phyloP scores from a whole-genome alignment of 1,140 invertebrate species.

The Dufourea novaeangliae region DNA sequence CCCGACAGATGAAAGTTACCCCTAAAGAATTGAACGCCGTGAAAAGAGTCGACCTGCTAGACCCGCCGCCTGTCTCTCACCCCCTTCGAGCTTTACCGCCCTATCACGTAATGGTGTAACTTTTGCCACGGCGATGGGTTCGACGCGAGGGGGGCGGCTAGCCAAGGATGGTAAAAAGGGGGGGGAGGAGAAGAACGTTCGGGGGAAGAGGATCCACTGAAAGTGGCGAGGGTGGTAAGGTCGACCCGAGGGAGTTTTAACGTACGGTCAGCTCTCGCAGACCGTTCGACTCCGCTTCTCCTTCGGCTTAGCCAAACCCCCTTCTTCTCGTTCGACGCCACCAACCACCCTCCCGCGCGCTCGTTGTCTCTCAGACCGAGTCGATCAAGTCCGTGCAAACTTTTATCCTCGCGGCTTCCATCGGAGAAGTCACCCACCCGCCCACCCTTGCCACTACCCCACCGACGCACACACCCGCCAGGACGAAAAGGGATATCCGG shows the following conservation, averaged over 20 bases:
- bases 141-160: neutral
- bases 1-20: constrained; percentile 18
- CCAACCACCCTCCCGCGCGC: neutral
- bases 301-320: constrained; percentile 27
- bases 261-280: constrained; percentile 70
- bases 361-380: constrained; percentile 43
- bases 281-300: constrained; percentile 24
- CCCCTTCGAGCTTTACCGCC: constrained; percentile 62
- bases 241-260: constrained; percentile 71
- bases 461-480: neutral
- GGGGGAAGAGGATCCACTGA: constrained; percentile 20
- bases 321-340: constrained; percentile 3
- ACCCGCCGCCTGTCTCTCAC: neutral
- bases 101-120: constrained; percentile 77
- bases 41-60: neutral
- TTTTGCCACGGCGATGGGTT: constrained; percentile 64
- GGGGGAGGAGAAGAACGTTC: neutral
- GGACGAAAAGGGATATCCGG: constrained; percentile 15
- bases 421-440: constrained; percentile 23
- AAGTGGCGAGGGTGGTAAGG: constrained; percentile 37
- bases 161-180: neutral
- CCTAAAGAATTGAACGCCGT: constrained; percentile 17
- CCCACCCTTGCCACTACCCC: too few species aligned
- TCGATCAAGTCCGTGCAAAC: constrained; percentile 59
- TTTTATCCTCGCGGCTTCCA: constrained; percentile 66